Evolutionary conservation across 2,113 vertebrate species (phyloP).

Genomic region (Heterotilapia buettikoferi): DNA sequence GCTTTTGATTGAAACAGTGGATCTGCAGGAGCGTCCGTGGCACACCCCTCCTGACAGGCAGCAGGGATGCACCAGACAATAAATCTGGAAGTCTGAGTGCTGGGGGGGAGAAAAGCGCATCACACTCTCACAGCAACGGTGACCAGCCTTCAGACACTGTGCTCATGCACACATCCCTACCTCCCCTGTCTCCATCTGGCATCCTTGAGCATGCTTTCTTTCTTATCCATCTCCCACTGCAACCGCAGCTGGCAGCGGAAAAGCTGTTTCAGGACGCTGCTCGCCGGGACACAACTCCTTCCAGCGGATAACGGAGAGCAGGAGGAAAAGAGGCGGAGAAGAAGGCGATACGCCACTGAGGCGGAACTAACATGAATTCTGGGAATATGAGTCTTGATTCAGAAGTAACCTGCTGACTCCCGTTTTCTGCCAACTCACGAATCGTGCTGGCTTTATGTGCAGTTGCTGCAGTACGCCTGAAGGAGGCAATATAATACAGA

Average conservation of each 20-base stretch:
- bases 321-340: not conserved
- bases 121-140: not conserved
- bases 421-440: slow-evolving; percentile 41
- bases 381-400: slow-evolving; percentile 57
- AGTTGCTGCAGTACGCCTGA: not conserved
- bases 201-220: slow-evolving; percentile 39
- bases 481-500: slow-evolving; percentile 8
- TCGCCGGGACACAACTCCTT: slow-evolving; percentile 2
- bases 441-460: not conserved
- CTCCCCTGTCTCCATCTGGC: slow-evolving; percentile 69
- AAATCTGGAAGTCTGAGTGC: not conserved
- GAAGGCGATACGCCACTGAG: not conserved
- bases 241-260: slow-evolving; percentile 29
- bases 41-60: slow-evolving; percentile 22
- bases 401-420: not conserved
- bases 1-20: not conserved
- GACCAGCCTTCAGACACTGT: not conserved
- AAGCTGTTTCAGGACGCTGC: not conserved
- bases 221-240: slow-evolving; percentile 46
- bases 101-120: not conserved
- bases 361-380: slow-evolving; percentile 36
- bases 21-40: not conserved
- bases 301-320: not conserved
- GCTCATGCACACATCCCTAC: slow-evolving; percentile 38
- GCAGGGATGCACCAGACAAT: slow-evolving; percentile 28